Conservation (phyloP, 1,140 invertebrate species). For the Oryzaephilus surinamensis region DNA sequence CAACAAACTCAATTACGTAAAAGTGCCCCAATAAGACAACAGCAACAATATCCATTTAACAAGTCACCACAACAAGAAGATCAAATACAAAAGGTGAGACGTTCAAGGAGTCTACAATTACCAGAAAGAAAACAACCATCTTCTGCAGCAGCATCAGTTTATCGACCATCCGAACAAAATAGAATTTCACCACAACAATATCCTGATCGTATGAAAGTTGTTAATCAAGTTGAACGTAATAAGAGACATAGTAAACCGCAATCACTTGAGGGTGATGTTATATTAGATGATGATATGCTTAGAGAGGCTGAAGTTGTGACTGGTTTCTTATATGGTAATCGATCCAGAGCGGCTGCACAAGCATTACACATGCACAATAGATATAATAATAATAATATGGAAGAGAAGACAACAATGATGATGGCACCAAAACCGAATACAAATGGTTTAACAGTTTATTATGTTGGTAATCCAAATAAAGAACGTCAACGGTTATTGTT, state of each 20-base stretch:
- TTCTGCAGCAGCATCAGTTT: too few species aligned
- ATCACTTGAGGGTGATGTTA: not conserved
- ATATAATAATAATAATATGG: slow-evolving; percentile 34
- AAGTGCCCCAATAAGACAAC: slow-evolving; percentile 21
- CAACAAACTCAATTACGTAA: slow-evolving; percentile 32
- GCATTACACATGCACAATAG: slow-evolving; percentile 37
- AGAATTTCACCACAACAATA: slow-evolving; percentile 28
- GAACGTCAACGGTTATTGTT: slow-evolving; percentile 36
- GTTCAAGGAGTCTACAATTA: slow-evolving; percentile 45
- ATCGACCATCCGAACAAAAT: too few species aligned
- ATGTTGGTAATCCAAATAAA: slow-evolving; percentile 31
- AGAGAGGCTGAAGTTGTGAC: slow-evolving; percentile 45
- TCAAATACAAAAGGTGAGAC: slow-evolving; percentile 38
- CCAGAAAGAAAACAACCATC: slow-evolving; percentile 42
- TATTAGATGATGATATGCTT: slow-evolving; percentile 37
- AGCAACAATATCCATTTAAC: slow-evolving; percentile 1
- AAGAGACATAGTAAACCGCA: slow-evolving; percentile 9
- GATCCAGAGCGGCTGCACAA: slow-evolving; percentile 40
- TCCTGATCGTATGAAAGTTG: slow-evolving; percentile 37
- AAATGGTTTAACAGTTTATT: slow-evolving; percentile 40
- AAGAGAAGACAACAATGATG: slow-evolving; percentile 32
- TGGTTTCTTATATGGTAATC: slow-evolving; percentile 45
- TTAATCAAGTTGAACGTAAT: slow-evolving; percentile 13
- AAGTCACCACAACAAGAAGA: slow-evolving; percentile 29
- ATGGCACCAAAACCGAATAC: slow-evolving; percentile 26